Evolutionary conservation across 2,797 vertebrate species (phyloP).

Genomic region (Poeciliopsis turneri): DNA sequence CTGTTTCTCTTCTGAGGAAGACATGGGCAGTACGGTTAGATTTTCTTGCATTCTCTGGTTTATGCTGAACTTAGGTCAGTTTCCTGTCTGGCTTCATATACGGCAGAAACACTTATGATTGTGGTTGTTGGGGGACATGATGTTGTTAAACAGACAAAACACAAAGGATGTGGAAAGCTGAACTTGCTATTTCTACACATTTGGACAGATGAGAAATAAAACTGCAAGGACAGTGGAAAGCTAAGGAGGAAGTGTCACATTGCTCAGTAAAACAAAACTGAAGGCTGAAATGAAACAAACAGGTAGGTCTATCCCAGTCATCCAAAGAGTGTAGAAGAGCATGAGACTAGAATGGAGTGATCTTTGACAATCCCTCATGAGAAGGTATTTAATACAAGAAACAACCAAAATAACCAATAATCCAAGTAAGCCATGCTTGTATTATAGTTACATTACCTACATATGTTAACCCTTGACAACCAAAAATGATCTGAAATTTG

Average conservation of each 20-base stretch:
- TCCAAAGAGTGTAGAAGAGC: neutral
- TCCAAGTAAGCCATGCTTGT: neutral
- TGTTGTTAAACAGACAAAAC: neutral
- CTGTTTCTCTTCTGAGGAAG: neutral
- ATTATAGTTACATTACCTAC: neutral
- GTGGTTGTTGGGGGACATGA: neutral
- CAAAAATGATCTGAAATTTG: neutral
- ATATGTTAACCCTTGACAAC: neutral
- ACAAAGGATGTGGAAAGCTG: constrained; percentile 16
- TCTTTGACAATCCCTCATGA: neutral
- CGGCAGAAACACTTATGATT: neutral
- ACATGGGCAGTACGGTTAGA: neutral
- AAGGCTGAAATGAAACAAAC: constrained; percentile 8
- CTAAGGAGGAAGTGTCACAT: neutral
- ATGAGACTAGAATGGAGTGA: neutral
- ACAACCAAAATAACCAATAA: neutral
- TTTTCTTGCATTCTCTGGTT: neutral
- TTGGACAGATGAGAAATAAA: constrained; percentile 16
- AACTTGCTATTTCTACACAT: neutral
- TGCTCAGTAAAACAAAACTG: constrained; percentile 35
- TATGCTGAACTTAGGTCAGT: neutral
- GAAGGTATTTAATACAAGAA: neutral
- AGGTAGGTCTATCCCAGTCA: neutral
- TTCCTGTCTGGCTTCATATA: neutral
- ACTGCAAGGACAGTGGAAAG: neutral